Conservation (phyloP, 37 sponge, comb jelly and placozoan genomes). For the Halichondria panicea region DNA sequence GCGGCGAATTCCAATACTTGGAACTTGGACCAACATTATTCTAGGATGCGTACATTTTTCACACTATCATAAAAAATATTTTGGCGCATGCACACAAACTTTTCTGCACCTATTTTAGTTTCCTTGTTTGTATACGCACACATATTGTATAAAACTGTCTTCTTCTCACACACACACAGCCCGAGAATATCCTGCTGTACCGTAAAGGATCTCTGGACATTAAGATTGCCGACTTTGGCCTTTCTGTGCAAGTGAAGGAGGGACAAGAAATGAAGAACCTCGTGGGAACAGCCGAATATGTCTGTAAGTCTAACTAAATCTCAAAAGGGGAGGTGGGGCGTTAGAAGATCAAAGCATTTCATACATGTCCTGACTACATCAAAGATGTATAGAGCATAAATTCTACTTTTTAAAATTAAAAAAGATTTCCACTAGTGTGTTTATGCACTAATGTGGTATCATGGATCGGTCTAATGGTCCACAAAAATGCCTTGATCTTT, state of each 20-base stretch:
- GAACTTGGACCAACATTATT: too few relatives aligned
- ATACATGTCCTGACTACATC: background rate
- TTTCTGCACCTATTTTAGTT: background rate
- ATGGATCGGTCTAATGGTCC: too few relatives aligned
- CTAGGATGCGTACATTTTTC: too few relatives aligned
- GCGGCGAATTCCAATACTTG: too few relatives aligned
- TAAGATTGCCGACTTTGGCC: constrained; percentile 92
- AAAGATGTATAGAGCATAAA: too few relatives aligned
- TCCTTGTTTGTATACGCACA: background rate
- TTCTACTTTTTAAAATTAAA: too few relatives aligned
- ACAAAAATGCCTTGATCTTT: too few relatives aligned
- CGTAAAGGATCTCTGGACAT: constrained; percentile 70
- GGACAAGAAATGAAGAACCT: constrained; percentile 77
- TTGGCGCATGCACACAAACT: too few relatives aligned
- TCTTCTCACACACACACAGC: constrained; percentile 70
- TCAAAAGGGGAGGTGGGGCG: background rate
- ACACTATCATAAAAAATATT: too few relatives aligned
- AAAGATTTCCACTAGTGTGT: too few relatives aligned
- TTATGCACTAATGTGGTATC: too few relatives aligned
- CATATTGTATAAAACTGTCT: too few relatives aligned
- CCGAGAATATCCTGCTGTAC: constrained; percentile 91
- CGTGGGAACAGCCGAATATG: constrained; percentile 96
- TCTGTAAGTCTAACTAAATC: constrained; percentile 56
- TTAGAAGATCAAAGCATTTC: background rate
- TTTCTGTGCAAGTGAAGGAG: constrained; percentile 77